Conservation (phyloP, 2,888 invertebrate genomes). For the Plebejus melissa region DNA sequence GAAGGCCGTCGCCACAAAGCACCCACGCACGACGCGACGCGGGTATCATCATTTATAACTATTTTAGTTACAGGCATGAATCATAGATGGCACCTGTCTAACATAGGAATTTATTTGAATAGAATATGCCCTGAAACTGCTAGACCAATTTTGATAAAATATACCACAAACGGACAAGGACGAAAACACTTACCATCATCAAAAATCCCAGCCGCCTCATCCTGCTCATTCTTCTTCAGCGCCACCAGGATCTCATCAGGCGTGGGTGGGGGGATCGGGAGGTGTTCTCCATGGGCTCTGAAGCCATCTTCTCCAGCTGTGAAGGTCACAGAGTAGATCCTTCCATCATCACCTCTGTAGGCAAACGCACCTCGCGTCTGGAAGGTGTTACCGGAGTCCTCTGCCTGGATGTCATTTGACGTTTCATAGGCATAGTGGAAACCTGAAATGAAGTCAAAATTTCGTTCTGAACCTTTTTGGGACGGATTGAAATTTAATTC, state of each 20-base stretch:
- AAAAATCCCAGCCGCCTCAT: conserved; percentile 75
- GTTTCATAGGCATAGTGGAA: conserved; percentile 65
- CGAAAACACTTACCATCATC: conserved; percentile 61
- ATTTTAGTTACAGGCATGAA: background rate
- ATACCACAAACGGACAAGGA: no score
- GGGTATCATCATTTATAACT: background rate
- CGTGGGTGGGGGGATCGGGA: conserved; percentile 78
- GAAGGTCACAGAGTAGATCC: conserved; percentile 72
- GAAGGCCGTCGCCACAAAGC: background rate
- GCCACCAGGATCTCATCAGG: conserved; percentile 76
- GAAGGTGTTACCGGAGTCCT: conserved; percentile 53
- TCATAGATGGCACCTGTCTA: background rate
- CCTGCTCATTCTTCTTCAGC: conserved; percentile 68
- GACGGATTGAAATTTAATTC: no score
- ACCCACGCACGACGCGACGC: no score
- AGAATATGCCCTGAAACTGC: no score
- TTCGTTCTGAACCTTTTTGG: no score
- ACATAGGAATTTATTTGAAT: no score
- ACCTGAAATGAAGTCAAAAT: conserved; percentile 41
- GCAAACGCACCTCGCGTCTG: conserved; percentile 74
- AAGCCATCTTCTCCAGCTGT: conserved; percentile 79
- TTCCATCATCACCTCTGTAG: conserved; percentile 79
- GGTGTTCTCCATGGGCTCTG: conserved; percentile 73
- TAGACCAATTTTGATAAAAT: no score
- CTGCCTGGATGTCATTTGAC: conserved; percentile 63